These are phyloP conservation scores for Drosophila nannoptera DNA, from an alignment of 1,140 invertebrate species.

Conservation along the genomic window DNA sequence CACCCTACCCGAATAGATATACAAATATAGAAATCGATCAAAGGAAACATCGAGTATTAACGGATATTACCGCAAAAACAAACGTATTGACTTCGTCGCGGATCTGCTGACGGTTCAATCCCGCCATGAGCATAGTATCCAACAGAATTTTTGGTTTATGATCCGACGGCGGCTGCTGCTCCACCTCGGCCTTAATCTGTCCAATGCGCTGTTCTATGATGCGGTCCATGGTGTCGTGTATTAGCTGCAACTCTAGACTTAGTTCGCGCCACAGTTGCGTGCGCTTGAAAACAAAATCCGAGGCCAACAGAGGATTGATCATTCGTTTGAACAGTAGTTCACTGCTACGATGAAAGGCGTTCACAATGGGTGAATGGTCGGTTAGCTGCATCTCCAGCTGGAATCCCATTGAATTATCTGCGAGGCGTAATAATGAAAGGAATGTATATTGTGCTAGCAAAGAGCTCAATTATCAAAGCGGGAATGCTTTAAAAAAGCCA, in stretches of 20 bases:
- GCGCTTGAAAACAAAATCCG: slow-evolving; percentile 58
- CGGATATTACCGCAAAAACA: slow-evolving; percentile 66
- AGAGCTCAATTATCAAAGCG: too few relatives aligned
- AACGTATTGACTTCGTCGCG: slow-evolving; percentile 74
- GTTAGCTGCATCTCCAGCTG: slow-evolving; percentile 51
- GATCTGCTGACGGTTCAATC: slow-evolving; percentile 52
- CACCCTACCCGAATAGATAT: slow-evolving; percentile 49
- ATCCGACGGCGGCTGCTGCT: neutral
- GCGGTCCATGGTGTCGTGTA: slow-evolving; percentile 58
- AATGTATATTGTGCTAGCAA: too few relatives aligned
- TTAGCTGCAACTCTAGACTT: slow-evolving; percentile 44
- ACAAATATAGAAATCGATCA: too few relatives aligned
- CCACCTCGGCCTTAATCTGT: slow-evolving; percentile 11
- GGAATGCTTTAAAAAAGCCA: neutral
- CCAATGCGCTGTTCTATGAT: slow-evolving; percentile 50
- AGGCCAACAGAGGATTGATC: slow-evolving; percentile 66
- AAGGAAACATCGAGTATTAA: neutral
- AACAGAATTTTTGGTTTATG: slow-evolving; percentile 43
- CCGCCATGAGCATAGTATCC: slow-evolving; percentile 55
- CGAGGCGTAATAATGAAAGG: neutral
- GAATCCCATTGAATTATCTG: slow-evolving; percentile 74
- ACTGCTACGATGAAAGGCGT: slow-evolving; percentile 58
- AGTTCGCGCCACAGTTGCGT: slow-evolving; percentile 54
- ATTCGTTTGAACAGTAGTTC: slow-evolving; percentile 71
- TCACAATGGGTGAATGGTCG: slow-evolving; percentile 42